Conservation (phyloP, 1,140 invertebrate genomes). For the Aphidius ervi region DNA sequence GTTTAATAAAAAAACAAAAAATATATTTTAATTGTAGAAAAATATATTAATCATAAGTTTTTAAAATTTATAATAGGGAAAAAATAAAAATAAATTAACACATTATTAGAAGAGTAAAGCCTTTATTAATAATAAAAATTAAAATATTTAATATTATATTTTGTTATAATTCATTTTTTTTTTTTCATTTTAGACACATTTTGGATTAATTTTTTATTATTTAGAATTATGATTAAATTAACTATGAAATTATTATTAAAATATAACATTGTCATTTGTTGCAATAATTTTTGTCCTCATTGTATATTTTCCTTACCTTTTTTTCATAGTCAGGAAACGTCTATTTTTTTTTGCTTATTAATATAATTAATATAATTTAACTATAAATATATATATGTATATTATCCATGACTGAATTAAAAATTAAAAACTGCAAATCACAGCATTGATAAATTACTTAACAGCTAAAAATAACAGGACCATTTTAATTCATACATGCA, state of each 20-base stretch:
- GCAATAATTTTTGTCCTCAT: conserved; percentile 19
- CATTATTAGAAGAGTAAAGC: conserved; percentile 27
- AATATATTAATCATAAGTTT: too few relatives aligned
- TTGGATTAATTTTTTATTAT: conserved; percentile 20
- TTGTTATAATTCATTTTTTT: not conserved
- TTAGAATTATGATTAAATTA: conserved; percentile 14
- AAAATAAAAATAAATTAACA: not conserved
- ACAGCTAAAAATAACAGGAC: conserved; percentile 23
- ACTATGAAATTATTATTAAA: conserved; percentile 22
- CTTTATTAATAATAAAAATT: conserved; percentile 39
- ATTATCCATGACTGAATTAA: conserved; percentile 21
- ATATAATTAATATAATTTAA: not conserved
- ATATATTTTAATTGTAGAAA: too few relatives aligned
- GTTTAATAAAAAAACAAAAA: too few relatives aligned
- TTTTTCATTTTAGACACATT: conserved; percentile 7
- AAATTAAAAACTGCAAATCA: conserved; percentile 29
- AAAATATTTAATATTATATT: conserved; percentile 26
- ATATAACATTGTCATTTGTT: conserved; percentile 24
- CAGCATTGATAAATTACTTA: conserved; percentile 40
- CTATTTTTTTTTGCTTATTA: not conserved
- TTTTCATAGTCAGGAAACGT: conserved; percentile 11
- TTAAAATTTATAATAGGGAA: not conserved
- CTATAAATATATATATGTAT: conserved; percentile 15
- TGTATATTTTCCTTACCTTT: conserved; percentile 10
- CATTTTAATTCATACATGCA: conserved; percentile 9